phyloP scores from a whole-genome alignment of 2,113 vertebrate species.

The Rynchops niger region DNA sequence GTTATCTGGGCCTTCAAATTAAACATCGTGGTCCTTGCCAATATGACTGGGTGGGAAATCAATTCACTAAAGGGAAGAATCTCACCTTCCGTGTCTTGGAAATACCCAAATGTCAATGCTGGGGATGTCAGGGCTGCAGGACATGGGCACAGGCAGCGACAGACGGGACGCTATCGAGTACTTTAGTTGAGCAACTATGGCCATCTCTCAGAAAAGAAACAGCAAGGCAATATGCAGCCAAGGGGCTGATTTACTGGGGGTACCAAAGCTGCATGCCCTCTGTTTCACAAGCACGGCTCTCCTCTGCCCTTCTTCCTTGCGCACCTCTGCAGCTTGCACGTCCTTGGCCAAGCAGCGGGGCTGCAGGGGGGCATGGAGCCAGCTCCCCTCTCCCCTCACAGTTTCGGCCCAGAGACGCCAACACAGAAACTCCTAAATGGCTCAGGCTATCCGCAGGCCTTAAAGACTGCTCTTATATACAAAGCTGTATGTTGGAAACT shows the following conservation, averaged over 20 bases:
- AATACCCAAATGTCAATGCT: neutral
- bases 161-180: neutral
- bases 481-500: neutral
- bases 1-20: neutral
- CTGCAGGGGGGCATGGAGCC: neutral
- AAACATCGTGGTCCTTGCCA: neutral
- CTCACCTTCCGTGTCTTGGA: neutral
- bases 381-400: fast-evolving
- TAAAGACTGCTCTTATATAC: neutral
- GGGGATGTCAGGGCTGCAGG: neutral
- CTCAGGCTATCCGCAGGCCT: neutral
- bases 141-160: neutral
- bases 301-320: neutral
- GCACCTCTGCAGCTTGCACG: fast-evolving
- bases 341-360: neutral
- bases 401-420: neutral
- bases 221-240: fast-evolving
- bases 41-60: neutral
- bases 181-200: neutral
- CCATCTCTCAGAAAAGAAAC: neutral
- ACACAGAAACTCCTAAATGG: neutral
- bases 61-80: neutral
- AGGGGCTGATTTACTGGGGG: neutral
- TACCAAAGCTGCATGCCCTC: neutral
- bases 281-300: neutral